These are phyloP conservation scores for Phataginus tetradactyla DNA, from an alignment of 2,797 vertebrate species.

Conservation along the genomic window DNA sequence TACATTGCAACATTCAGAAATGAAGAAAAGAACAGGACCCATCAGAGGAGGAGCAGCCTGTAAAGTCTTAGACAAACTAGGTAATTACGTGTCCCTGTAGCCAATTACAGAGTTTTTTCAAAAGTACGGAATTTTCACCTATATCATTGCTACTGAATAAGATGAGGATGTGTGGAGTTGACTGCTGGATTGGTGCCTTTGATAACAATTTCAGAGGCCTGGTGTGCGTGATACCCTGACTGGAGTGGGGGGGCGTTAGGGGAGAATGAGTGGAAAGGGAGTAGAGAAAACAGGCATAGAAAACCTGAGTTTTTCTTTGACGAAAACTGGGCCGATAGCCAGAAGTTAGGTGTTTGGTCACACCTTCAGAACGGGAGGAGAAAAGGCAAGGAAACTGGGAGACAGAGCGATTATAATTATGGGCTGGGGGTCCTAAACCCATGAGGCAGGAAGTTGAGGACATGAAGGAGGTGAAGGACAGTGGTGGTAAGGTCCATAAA, in stretches of 20 bases:
- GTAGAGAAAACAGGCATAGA: background rate
- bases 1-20: background rate
- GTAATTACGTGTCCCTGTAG: background rate
- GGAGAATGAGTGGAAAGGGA: background rate
- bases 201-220: background rate
- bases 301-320: background rate
- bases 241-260: background rate
- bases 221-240: background rate
- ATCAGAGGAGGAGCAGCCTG: background rate
- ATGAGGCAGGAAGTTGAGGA: background rate
- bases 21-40: background rate
- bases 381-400: background rate
- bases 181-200: background rate
- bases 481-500: background rate
- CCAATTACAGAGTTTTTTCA: background rate
- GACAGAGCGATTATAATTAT: background rate
- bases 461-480: background rate
- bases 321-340: background rate
- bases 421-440: background rate
- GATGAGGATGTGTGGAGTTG: background rate
- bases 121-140: background rate
- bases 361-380: background rate
- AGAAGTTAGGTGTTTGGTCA: background rate
- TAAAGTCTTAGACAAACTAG: background rate
- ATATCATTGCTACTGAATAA: background rate